Conservation (phyloP, 2,888 invertebrate species). For the Sussaba pulchella region DNA sequence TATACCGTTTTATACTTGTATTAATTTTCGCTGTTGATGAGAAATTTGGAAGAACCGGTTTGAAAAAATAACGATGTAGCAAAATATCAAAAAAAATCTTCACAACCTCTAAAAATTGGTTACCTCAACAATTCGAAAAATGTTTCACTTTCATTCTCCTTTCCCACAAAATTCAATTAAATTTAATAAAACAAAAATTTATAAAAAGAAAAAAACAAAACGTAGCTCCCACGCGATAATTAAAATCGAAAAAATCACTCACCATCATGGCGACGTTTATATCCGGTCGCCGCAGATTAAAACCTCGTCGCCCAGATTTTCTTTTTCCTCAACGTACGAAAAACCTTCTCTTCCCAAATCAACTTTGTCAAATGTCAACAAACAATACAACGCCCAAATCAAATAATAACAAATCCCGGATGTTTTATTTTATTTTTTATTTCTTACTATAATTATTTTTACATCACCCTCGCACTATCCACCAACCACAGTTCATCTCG, state of each 20-base stretch:
- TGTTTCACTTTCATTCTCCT: too few species aligned
- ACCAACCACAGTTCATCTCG: conserved; percentile 62
- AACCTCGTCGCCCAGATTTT: conserved; percentile 24
- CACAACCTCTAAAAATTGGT: too few species aligned
- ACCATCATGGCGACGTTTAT: conserved; percentile 65
- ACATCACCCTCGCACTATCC: conserved; percentile 60
- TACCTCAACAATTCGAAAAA: too few species aligned
- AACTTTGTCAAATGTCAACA: conserved; percentile 8
- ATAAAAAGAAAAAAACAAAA: too few species aligned
- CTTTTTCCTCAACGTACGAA: conserved; percentile 10
- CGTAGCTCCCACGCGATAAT: too few species aligned
- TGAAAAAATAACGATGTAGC: too few species aligned
- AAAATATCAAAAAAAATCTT: too few species aligned
- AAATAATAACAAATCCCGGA: neutral
- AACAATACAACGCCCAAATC: conserved; percentile 5
- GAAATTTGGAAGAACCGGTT: too few species aligned
- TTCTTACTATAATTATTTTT: neutral
- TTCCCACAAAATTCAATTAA: too few species aligned
- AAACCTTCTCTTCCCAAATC: neutral
- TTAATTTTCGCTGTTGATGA: too few species aligned
- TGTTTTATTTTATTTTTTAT: conserved; percentile 40
- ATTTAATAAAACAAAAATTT: too few species aligned
- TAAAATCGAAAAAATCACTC: conserved; percentile 38
- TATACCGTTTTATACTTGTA: too few species aligned
- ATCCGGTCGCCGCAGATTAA: conserved; percentile 56